These are phyloP conservation scores for Colletes latitarsis DNA, from an alignment of 1,140 invertebrate genomes.

Conservation along the genomic window DNA sequence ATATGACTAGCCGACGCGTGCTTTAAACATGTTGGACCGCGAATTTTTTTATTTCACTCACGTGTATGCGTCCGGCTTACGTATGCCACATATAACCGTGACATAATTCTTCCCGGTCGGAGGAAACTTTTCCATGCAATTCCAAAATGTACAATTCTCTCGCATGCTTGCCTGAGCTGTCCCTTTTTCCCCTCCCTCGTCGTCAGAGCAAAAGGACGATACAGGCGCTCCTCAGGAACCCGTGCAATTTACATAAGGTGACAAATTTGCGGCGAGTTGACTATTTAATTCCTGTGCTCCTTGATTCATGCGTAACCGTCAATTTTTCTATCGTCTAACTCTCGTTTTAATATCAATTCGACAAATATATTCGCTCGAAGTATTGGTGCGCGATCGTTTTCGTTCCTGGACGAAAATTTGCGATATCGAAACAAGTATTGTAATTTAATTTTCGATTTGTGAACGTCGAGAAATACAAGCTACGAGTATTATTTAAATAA, in stretches of 20 bases:
- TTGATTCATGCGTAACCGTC: neutral
- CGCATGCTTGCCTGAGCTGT: neutral
- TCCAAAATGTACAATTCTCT: conserved; percentile 42
- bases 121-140: conserved; percentile 37
- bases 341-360: too few relatives aligned
- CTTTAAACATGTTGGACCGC: conserved; percentile 56
- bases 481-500: too few relatives aligned
- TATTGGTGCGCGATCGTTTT: too few relatives aligned
- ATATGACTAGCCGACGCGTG: conserved; percentile 39
- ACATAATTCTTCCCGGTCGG: conserved; percentile 51
- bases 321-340: too few relatives aligned
- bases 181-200: neutral
- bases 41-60: conserved; percentile 61
- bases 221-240: conserved; percentile 4
- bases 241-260: conserved; percentile 27
- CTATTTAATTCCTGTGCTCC: neutral
- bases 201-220: too few relatives aligned
- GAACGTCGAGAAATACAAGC: too few relatives aligned
- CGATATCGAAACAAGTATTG: too few relatives aligned
- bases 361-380: too few relatives aligned
- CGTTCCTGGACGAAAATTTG: too few relatives aligned
- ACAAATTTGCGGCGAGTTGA: neutral
- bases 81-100: conserved; percentile 49
- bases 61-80: conserved; percentile 47
- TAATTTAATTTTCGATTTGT: too few relatives aligned